Base-by-base conservation (phyloP, 1,140 invertebrate species). In the Globodera rostochiensis region DNA sequence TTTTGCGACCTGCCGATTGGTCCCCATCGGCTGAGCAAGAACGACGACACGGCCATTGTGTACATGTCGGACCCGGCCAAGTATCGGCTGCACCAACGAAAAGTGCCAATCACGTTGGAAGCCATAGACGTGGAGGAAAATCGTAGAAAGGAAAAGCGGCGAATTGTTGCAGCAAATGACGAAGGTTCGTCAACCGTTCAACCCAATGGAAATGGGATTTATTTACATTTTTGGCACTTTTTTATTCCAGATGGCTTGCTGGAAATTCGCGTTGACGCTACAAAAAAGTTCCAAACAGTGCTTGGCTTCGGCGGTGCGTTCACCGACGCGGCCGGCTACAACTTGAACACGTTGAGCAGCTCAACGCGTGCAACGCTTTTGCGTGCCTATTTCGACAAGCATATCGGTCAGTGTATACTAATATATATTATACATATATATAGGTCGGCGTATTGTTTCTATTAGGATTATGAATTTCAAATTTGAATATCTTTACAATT, bases 311-410 rank as follows among this genome's bases (percentile, higher is more conserved):
- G 91, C 47, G 91, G 90, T 21, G 91, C 91, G 1, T 91, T 92
- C 74, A 92, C 91, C 6, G 91, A 92, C 86, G 87, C 91, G 50
- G 88, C 90, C 73, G 91, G 90, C 46, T 90, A 91, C n/a, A 91
- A 91, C 74, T 69, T 88, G 25, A 73, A 81, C 67, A 46, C 6
- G 4, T 74, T 88, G 11, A 80, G 73, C 21, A 21, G 8, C 64
- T 15, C 25, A 19, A 64, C 78, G 4, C 74, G 80, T 53, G 21
- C 84, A 60, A 49, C 53, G 46, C 49, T 85, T 6, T 64, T 85
- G 15, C 25, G 76, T 11, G 66, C 70, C 69, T 85, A 85, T 75
- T 85, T 82, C 60, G 75, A 66, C 46, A 49, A 64, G 50, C 67
- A 84, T 71, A 73, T 69, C 15, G 83, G 83, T 78, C 45, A 6